phyloP scores from a whole-genome alignment of 2,888 invertebrate species.

The Drosophila falleni region DNA sequence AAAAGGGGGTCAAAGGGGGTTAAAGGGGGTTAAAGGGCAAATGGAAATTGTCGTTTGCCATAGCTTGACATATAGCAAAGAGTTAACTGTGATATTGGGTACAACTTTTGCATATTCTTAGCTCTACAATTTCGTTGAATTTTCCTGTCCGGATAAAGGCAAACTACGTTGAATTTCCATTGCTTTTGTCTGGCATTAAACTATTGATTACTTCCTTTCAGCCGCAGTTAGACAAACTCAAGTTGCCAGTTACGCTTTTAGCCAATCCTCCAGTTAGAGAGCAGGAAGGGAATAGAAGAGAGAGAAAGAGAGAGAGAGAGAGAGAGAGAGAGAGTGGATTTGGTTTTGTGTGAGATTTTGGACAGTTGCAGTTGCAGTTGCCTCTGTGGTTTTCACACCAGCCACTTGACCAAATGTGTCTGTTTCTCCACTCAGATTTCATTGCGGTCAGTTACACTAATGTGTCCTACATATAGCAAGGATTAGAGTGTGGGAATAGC shows the following conservation, averaged over 20 bases:
- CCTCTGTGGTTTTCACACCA: conserved; percentile 59
- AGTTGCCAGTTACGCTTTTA: conserved; percentile 13
- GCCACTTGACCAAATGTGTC: conserved; percentile 13
- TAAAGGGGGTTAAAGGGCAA: no score
- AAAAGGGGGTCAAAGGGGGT: not conserved
- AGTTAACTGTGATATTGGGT: conserved; percentile 6
- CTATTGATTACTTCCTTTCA: conserved; percentile 76
- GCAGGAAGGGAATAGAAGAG: no score
- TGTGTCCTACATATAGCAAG: conserved; percentile 4
- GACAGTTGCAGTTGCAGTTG: conserved; percentile 44
- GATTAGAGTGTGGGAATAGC: not conserved
- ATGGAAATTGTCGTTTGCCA: conserved; percentile 1
- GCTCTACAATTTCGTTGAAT: conserved; percentile 8
- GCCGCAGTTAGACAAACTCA: conserved; percentile 52
- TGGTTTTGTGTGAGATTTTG: conserved; percentile 44
- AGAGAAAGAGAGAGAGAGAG: not conserved
- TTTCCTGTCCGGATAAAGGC: conserved; percentile 2
- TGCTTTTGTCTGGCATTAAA: conserved; percentile 69
- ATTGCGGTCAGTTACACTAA: conserved; percentile 51
- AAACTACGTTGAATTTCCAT: conserved; percentile 32
- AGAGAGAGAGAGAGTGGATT: not conserved
- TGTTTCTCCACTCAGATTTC: conserved; percentile 41
- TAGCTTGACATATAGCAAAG: conserved; percentile 18
- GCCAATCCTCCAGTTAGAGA: not conserved
- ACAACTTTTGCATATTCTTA: conserved; percentile 14